These are phyloP conservation scores for Thereva unica DNA, from an alignment of 2,888 invertebrate genomes.

Conservation along the genomic window DNA sequence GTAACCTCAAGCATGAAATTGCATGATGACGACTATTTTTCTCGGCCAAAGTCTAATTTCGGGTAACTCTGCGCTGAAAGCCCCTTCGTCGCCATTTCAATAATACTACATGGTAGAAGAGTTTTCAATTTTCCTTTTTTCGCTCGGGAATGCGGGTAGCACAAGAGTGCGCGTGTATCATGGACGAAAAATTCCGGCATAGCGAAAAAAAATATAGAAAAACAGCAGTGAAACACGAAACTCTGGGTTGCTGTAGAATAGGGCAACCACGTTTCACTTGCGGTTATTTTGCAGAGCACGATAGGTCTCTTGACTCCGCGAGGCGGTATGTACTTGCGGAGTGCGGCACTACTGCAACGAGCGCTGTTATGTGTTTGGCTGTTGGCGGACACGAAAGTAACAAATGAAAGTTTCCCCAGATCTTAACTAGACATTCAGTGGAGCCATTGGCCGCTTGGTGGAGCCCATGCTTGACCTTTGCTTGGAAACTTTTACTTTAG, in stretches of 20 bases:
- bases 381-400: conserved; percentile 18
- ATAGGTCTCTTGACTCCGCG: neutral
- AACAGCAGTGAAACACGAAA: too few species aligned
- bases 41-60: too few species aligned
- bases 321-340: neutral
- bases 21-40: too few species aligned
- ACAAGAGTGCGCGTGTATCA: too few species aligned
- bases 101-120: neutral
- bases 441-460: conserved; percentile 4
- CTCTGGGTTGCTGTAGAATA: too few species aligned
- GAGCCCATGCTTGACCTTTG: neutral
- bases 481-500: conserved; percentile 1
- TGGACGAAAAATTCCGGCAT: too few species aligned
- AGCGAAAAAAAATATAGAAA: too few species aligned
- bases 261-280: neutral
- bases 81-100: neutral
- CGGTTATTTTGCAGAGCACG: neutral
- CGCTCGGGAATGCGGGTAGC: too few species aligned
- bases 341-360: too few species aligned
- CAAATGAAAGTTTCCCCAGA: conserved; percentile 20
- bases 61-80: neutral
- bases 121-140: conserved; percentile 1
- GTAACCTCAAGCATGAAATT: too few species aligned
- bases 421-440: neutral
- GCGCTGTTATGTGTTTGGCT: too few species aligned